phyloP scores from a whole-genome alignment of 2,797 vertebrate genomes.

The Pantherophis alleghaniensis region DNA sequence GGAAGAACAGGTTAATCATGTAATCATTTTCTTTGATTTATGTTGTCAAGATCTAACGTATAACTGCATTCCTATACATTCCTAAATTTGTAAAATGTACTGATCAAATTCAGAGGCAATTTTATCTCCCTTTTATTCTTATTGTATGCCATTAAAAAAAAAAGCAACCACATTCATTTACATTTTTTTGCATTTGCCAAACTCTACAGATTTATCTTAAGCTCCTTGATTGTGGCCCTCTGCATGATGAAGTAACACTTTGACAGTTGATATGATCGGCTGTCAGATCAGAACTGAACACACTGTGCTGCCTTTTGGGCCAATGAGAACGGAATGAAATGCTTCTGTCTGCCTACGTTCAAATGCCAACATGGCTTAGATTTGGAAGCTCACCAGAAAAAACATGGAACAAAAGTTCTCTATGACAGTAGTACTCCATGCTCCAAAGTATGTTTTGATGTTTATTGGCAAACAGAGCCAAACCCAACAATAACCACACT shows the following conservation, averaged over 20 bases:
- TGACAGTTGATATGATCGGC: conserved; percentile 26
- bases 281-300: conserved; percentile 33
- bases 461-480: conserved; percentile 65
- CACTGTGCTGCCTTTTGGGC: conserved; percentile 39
- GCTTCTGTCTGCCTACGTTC: conserved; percentile 53
- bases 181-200: neutral
- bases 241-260: conserved; percentile 39
- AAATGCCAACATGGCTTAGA: conserved; percentile 59
- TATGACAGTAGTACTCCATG: conserved; percentile 57
- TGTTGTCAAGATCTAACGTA: neutral
- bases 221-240: neutral
- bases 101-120: neutral
- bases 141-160: accelerated
- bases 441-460: conserved; percentile 68
- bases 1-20: neutral
- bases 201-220: neutral
- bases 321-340: conserved; percentile 45
- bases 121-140: neutral
- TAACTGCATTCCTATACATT: accelerated
- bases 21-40: neutral
- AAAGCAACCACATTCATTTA: neutral
- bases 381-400: conserved; percentile 65
- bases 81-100: accelerated
- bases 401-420: conserved; percentile 69
- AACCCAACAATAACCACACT: conserved; percentile 63